Evolutionary conservation across 2,888 invertebrate genomes (phyloP), one percentile per base, ranked within the genome.

Genomic region (Apocheima hispidaria): DNA sequence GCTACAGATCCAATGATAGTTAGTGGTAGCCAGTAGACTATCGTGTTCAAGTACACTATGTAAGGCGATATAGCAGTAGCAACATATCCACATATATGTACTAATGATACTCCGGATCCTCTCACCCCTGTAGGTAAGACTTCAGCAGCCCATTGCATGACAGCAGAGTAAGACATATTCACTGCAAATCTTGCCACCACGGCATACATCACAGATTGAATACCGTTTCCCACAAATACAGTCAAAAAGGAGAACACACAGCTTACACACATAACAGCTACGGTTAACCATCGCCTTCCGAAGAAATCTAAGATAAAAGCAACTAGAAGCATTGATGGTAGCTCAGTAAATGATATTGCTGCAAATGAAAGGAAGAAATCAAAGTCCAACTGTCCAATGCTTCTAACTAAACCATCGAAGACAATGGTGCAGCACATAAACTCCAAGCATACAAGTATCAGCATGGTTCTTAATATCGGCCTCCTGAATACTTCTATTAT

Each of bases 341-440:
- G 82, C 55, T 85, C 86, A 2, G 86, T 85, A 38, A 78, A 77
- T 9, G 84, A 84, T 6, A 87, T 70, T n/a, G 83, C 69, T 0
- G 86, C 81, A 63, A 86, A 87, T 7, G 86, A 85, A n/a, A 83
- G 5, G 53, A 87, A 87, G 55, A 81, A 86, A 61, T 87, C 78
- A 18, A 81, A 87, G 10, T 84, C 75, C 51, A 87, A 59, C 20
- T 77, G 79, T 2, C 82, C 81, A 21, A 86, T 68, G 62, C 80
- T 83, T 58, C 87, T 78, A 0, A 86, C 78, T 33, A 86, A 65
- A 12, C 78, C 81, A 65, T 87, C 87, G 7, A 85, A 85, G 0
- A 83, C 80, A 0, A 85, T 77, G 1, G 71, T 72, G 57, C 83
- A 81, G 51, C 82, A 83, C 76, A 83, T 79, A 51, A 75, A 83